These are phyloP conservation scores for Cancer borealis DNA, from an alignment of 2,888 invertebrate species.

Conservation along the genomic window DNA sequence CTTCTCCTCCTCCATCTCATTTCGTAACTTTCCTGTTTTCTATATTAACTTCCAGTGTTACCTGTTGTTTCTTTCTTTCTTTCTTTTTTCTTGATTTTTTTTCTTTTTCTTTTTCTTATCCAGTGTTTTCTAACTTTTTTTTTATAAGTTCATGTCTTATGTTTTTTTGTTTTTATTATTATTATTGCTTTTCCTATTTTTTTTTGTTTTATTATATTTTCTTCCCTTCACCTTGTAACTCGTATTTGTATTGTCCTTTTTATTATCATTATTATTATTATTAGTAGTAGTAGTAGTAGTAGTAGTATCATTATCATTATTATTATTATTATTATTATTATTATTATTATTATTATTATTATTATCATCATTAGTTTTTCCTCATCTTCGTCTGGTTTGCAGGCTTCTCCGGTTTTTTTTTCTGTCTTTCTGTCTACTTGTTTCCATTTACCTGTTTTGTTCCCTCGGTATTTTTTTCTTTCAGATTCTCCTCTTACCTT, in stretches of 20 bases:
- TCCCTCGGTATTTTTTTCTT: not conserved
- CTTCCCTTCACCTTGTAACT: too few relatives aligned
- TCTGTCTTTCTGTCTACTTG: not conserved
- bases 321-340: not conserved
- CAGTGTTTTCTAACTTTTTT: not conserved
- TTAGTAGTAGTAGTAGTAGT: not conserved
- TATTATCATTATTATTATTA: not conserved
- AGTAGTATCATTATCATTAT: not conserved
- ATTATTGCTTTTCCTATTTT: not conserved
- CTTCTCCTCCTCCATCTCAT: not conserved
- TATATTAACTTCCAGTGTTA: not conserved
- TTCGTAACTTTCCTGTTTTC: slow-evolving; percentile 22
- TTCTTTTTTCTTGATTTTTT: not conserved
- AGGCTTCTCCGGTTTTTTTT: not conserved
- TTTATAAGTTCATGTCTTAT: not conserved
- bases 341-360: not conserved
- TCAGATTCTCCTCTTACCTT: not conserved
- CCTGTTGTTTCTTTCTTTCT: not conserved
- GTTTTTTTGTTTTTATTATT: not conserved
- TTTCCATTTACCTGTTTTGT: not conserved
- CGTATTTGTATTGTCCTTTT: not conserved
- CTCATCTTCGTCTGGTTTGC: too few relatives aligned
- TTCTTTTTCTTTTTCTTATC: not conserved
- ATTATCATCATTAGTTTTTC: not conserved
- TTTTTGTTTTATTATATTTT: not conserved